Conservation (phyloP, 2,113 vertebrate species). For the Brachypodius melanocephalos region DNA sequence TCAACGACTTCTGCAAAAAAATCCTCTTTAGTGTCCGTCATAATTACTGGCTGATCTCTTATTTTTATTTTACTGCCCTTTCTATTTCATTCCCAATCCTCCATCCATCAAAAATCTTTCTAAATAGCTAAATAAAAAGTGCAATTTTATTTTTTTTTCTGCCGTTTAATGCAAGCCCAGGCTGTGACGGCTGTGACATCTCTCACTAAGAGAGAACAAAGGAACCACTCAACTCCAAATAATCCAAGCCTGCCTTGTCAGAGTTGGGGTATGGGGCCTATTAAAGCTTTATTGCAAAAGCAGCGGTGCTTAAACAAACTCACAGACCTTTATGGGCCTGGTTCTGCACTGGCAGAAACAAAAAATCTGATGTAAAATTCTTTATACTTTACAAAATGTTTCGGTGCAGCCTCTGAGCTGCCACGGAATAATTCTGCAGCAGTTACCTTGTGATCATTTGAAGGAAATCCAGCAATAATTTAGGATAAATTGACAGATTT, state of each 20-base stretch:
- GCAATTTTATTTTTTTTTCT: background rate
- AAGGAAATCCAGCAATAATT: background rate
- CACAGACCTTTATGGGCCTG: background rate
- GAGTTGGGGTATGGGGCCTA: conserved; percentile 3
- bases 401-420: background rate
- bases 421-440: background rate
- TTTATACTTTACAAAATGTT: background rate
- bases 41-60: background rate
- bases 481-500: background rate
- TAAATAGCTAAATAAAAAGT: conserved; percentile 1
- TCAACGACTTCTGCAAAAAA: background rate
- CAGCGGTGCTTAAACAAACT: conserved; percentile 8
- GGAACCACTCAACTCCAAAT: conserved; percentile 27
- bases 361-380: background rate
- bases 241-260: conserved; percentile 36
- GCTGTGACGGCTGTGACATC: conserved; percentile 20
- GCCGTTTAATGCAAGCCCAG: background rate
- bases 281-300: conserved; percentile 39
- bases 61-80: conserved; percentile 10
- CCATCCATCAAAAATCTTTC: background rate
- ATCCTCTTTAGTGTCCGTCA: background rate
- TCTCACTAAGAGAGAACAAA: conserved; percentile 40
- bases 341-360: background rate
- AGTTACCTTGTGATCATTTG: background rate
- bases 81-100: background rate